Evolutionary conservation across 2,113 vertebrate species (phyloP), one percentile per base, ranked within the genome.

Genomic region (Noturus placidus): DNA sequence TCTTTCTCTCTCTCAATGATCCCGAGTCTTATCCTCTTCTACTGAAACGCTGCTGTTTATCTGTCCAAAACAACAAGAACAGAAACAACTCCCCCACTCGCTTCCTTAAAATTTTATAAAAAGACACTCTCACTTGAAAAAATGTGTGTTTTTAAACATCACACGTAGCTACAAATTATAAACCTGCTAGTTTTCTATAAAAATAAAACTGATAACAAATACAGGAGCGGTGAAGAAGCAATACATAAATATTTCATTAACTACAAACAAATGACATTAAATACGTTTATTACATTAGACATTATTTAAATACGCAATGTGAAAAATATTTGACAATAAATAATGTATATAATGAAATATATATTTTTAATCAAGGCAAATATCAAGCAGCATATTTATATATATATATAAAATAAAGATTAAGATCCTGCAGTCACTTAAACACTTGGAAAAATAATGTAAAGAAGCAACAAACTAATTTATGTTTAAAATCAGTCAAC

Each of bases 31-130:
- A 95, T 95, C 94, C 82, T 72, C 74, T 90, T 93, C 91, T 92
- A 90, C 93, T 94, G 94, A 92, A 92, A 94, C 93, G 88, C 46
- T 88, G 89, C 91, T 93, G 93, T 94, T 95, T 95, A 95, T 95
- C 93, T 81, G 91, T 82, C 86, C 65, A 88, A 90, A 88, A 87
- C 70, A 84, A 91, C 88, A 84, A 38, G 67, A 90, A 89, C 85
- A 5, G 84, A 69, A 93, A 74, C 89, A 89, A 83, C 83, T 86
- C 59, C 61, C 22, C 2, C 50, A 56, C 63, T 82, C 22, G 17
- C 20, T 67, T n/a, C n/a, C n/a, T n/a, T n/a, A n/a, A n/a, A n/a
- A n/a, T n/a, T n/a, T n/a, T n/a, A n/a, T n/a, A n/a, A n/a, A n/a
- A n/a, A n/a, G n/a, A n/a, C n/a, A n/a, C n/a, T n/a, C n/a, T n/a